Conservation (phyloP, 1,140 invertebrate genomes). For the Trypoxylus dichotomus region DNA sequence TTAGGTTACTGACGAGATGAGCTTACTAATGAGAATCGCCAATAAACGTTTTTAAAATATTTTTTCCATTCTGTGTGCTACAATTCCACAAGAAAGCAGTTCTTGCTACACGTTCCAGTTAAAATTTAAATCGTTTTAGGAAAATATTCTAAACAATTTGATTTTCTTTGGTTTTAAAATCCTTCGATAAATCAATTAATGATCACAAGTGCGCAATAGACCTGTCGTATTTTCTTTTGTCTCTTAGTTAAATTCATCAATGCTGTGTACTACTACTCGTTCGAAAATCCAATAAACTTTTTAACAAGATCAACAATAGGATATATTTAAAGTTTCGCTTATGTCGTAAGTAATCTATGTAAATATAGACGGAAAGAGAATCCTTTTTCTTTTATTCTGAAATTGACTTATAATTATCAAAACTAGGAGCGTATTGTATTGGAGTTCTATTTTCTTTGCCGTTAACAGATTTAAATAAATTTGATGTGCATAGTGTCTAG, state of each 20-base stretch:
- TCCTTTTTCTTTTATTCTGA: slow-evolving; percentile 34
- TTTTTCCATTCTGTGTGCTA: no score
- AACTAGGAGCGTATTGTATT: background rate
- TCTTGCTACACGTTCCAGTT: background rate
- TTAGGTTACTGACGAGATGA: no score
- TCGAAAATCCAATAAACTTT: slow-evolving; percentile 47
- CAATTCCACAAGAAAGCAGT: background rate
- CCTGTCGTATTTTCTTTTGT: slow-evolving; percentile 8
- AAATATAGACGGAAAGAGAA: slow-evolving; percentile 48
- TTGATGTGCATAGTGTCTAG: background rate
- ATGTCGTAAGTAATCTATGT: slow-evolving; percentile 34
- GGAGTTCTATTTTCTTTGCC: background rate
- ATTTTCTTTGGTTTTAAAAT: slow-evolving; percentile 1
- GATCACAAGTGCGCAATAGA: slow-evolving; percentile 35
- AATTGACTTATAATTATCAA: slow-evolving; percentile 47
- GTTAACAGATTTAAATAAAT: background rate
- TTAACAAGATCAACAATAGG: slow-evolving; percentile 51
- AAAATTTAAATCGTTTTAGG: slow-evolving; percentile 6
- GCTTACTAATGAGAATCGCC: no score
- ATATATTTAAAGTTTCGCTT: slow-evolving; percentile 39
- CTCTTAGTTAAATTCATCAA: background rate
- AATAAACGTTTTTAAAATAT: no score
- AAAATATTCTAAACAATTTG: slow-evolving; percentile 45
- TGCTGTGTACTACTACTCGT: slow-evolving; percentile 3
- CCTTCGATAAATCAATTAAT: slow-evolving; percentile 28